Percentiles rank a stretch among this genome's conserved stretches.
Evolutionary conservation across 2,113 vertebrate species (phyloP).

Genomic region (Crotophaga sulcirostris): DNA sequence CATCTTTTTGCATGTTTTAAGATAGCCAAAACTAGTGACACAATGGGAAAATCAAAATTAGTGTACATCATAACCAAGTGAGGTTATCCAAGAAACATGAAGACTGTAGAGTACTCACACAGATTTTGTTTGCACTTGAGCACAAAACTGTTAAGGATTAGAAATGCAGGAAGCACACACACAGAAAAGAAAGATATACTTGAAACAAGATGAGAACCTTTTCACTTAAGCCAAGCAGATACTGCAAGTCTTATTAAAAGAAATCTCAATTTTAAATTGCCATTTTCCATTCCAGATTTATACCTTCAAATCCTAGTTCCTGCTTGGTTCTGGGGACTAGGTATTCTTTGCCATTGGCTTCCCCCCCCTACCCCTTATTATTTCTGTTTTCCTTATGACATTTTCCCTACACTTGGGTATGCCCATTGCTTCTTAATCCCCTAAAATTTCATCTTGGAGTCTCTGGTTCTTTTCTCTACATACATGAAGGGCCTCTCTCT

Average conservation of each 20-base stretch:
- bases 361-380: too few relatives aligned
- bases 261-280: neutral
- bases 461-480: neutral
- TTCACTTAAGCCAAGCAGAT: neutral
- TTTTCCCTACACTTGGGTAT: neutral
- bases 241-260: neutral
- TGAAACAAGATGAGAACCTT: neutral
- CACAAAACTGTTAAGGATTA: neutral
- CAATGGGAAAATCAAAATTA: neutral
- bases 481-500: accelerated
- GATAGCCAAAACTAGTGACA: neutral
- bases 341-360: neutral
- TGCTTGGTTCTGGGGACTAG: neutral
- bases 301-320: neutral
- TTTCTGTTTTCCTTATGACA: neutral
- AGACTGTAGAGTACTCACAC: neutral
- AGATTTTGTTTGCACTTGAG: neutral
- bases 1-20: neutral
- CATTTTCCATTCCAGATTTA: neutral
- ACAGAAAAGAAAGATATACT: neutral
- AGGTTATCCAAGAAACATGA: neutral
- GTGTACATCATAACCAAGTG: accelerated
- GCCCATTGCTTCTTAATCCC: accelerated
- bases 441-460: neutral
- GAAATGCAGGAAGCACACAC: neutral